These are phyloP conservation scores for Coptodon rendalli DNA, from an alignment of 2,113 vertebrate genomes.

Conservation along the genomic window DNA sequence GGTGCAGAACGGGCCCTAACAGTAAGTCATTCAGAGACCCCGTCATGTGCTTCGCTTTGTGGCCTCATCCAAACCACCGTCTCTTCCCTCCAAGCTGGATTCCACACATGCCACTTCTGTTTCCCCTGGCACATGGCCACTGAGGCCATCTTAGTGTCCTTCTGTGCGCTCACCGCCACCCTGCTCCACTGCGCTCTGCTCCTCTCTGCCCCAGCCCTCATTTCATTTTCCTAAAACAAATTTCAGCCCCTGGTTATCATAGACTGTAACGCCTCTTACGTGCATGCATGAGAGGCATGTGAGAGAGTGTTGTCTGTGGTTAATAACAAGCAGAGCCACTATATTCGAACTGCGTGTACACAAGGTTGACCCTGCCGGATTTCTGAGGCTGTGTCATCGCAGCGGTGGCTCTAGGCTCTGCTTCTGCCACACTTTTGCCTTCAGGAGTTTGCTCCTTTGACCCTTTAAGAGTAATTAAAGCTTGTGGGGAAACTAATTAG, in stretches of 20 bases:
- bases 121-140: slow-evolving; percentile 58
- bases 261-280: slow-evolving; percentile 13
- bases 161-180: slow-evolving; percentile 37
- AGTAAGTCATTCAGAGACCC: slow-evolving; percentile 62
- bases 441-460: slow-evolving; percentile 1
- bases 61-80: slow-evolving; percentile 50
- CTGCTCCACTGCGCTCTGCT: background rate
- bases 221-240: slow-evolving; percentile 64
- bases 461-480: slow-evolving; percentile 17
- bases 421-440: background rate
- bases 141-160: slow-evolving; percentile 45
- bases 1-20: slow-evolving; percentile 47
- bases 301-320: slow-evolving; percentile 56
- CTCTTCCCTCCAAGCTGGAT: slow-evolving; percentile 48
- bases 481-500: slow-evolving; percentile 28
- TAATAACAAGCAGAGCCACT: slow-evolving; percentile 50
- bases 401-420: background rate
- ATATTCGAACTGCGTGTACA: slow-evolving; percentile 38
- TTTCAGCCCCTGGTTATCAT: slow-evolving; percentile 26
- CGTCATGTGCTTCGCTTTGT: slow-evolving; percentile 50
- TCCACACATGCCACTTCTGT: slow-evolving; percentile 65
- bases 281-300: slow-evolving; percentile 46
- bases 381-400: background rate
- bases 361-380: slow-evolving; percentile 5
- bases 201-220: slow-evolving; percentile 20